Conservation (phyloP, 2,113 vertebrate species). For the Saccopteryx leptura region DNA sequence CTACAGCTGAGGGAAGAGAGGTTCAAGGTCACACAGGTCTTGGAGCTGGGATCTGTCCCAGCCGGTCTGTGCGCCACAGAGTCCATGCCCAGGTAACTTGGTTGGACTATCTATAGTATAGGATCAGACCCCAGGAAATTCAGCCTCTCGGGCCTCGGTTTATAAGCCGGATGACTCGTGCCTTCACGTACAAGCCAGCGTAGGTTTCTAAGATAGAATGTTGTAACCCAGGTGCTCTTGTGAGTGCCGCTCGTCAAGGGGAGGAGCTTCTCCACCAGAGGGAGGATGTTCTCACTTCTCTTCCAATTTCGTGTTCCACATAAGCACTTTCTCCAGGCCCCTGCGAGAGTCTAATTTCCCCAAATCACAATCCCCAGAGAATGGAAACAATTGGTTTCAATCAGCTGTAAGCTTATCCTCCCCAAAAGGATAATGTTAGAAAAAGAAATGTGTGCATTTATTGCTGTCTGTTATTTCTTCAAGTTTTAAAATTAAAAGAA, state of each 20-base stretch:
- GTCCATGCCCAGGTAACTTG: neutral
- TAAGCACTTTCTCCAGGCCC: neutral
- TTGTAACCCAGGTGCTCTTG: accelerated
- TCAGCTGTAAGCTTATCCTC: neutral
- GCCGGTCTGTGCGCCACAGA: neutral
- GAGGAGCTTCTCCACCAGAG: neutral
- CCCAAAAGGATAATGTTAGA: conserved; percentile 33
- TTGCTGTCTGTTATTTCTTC: neutral
- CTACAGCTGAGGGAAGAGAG: neutral
- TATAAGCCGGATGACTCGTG: neutral
- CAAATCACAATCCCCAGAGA: neutral
- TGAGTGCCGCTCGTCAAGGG: neutral
- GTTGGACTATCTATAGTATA: neutral
- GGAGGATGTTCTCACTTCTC: neutral
- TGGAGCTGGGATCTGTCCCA: neutral
- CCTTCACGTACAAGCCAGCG: neutral
- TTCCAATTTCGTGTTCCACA: neutral
- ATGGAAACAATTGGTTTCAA: neutral
- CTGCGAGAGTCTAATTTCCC: neutral
- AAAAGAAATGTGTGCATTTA: conserved; percentile 13
- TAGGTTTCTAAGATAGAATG: neutral
- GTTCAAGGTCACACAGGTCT: neutral
- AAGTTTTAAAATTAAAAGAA: conserved; percentile 31
- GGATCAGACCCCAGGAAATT: neutral
- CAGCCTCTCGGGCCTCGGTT: neutral